These are phyloP conservation scores for Dissostichus mawsoni DNA, from an alignment of 2,113 vertebrate species.

Conservation along the genomic window DNA sequence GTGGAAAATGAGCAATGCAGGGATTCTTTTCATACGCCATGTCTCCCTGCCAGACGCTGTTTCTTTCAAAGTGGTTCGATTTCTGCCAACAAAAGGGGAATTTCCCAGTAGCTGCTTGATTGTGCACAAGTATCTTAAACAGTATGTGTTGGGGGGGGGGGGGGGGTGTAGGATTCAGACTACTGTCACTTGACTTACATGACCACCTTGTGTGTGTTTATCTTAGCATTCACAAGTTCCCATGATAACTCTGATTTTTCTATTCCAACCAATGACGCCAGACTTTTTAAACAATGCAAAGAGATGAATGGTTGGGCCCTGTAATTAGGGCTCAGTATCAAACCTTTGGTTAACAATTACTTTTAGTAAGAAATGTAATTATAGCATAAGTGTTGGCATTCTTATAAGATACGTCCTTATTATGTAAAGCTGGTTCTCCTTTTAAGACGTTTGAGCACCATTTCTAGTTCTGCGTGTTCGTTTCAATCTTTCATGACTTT, in stretches of 20 bases:
- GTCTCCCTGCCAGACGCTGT: constrained; percentile 46
- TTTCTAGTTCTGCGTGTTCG: neutral
- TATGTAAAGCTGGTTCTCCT: neutral
- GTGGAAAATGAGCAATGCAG: constrained; percentile 57
- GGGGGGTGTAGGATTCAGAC: too few relatives aligned
- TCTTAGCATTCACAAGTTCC: neutral
- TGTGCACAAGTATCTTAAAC: neutral
- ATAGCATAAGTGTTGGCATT: neutral
- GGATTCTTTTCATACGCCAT: constrained; percentile 34
- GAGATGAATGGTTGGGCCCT: neutral
- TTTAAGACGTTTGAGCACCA: neutral
- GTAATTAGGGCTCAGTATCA: neutral
- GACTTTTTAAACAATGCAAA: neutral
- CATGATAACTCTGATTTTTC: neutral
- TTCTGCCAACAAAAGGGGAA: constrained; percentile 27
- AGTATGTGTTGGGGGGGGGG: neutral
- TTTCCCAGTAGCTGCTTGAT: constrained; percentile 32
- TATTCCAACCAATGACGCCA: neutral
- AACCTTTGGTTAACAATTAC: neutral
- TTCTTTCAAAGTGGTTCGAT: constrained; percentile 46
- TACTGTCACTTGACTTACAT: too few relatives aligned
- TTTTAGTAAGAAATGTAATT: neutral
- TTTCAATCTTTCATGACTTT: neutral
- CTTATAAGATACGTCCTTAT: too few relatives aligned
- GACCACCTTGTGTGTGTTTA: neutral